A percentile compares a stretch with the other conserved stretches of the same genome.
These are phyloP conservation scores for Dasypogon diadema DNA, from an alignment of 2,888 invertebrate genomes.

Conservation along the genomic window DNA sequence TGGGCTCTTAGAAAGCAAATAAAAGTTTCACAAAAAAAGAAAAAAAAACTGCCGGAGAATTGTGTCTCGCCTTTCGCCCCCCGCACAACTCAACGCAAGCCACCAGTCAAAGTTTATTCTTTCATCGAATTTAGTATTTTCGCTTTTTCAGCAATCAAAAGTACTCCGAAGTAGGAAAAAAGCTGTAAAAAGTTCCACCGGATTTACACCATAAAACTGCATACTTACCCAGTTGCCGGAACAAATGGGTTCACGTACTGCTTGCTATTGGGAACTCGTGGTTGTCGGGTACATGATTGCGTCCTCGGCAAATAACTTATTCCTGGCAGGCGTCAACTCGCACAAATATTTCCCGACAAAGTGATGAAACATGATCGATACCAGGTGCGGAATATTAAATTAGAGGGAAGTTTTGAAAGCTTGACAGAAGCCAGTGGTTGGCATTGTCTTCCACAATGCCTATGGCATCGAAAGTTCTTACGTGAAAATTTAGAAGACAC, in stretches of 20 bases:
- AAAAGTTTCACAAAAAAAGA: slow-evolving; percentile 20
- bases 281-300: slow-evolving; percentile 1
- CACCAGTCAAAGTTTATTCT: slow-evolving; percentile 15
- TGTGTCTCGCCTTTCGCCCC: not conserved
- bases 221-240: slow-evolving; percentile 23
- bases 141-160: slow-evolving; percentile 15
- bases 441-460: not conserved
- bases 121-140: not conserved
- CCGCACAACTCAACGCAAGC: not conserved
- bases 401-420: not conserved
- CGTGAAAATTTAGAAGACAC: too few relatives aligned
- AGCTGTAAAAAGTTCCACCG: slow-evolving; percentile 7
- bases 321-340: slow-evolving; percentile 12
- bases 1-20: slow-evolving; percentile 25
- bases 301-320: slow-evolving; percentile 21
- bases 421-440: not conserved
- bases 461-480: too few relatives aligned
- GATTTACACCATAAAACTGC: slow-evolving; percentile 40
- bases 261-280: not conserved
- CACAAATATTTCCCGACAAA: not conserved
- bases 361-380: not conserved
- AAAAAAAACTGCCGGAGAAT: not conserved
- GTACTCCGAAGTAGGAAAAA: not conserved
- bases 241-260: slow-evolving; percentile 21
- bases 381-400: slow-evolving; percentile 18